Evolutionary conservation across 2,888 invertebrate species (phyloP), one percentile per base, ranked within the genome.

Genomic region (Leucozona laternaria): DNA sequence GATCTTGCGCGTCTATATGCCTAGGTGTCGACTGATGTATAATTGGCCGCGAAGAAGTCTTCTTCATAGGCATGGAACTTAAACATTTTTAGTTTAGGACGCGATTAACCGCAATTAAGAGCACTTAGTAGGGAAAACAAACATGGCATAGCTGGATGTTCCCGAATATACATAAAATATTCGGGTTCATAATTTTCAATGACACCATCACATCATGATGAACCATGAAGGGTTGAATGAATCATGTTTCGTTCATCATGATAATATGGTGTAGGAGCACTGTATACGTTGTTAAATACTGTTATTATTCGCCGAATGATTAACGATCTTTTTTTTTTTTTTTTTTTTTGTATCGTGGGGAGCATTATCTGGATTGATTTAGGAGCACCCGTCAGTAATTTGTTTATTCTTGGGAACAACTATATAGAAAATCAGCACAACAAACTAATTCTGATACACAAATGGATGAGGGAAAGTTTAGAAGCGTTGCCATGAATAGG

Each of bases 91-190:
- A 78, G 77, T 86, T 86, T 86, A 75, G 75, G 79, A 71, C 71
- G 45, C 86, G 78, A 86, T 87, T 87, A 87, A 87, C 87, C 76
- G 76, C 87, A 87, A 87, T 87, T 87, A 86, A 79, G 86, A 70
- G 70, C 86, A 79, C 86, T 86, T 86, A 82, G 82, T 71, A 66
- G 75, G 70, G 71, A 66, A 78, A 34, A 70, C 45, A 79, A 86
- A 82, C 86, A 86, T 79, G 79, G 79, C 40, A 68, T 28, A 58
- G 48, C 20, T 70, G 11, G 71, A 34, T 82, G 86, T 78, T 79
- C 58, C 58, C 31, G 48, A 75, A 86, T 28, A 8, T 8, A 8
- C 5, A 31, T 86, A 79, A 86, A 78, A 86, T 86, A 86, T 86
- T 86, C 75, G 72, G 53, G 62, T 78, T 82, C 82, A 86, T 86